Percentiles rank a stretch among this genome's conserved stretches.
Conservation (phyloP, 2,797 vertebrate genomes). For the Ctenochaetus hawaiiensis region DNA sequence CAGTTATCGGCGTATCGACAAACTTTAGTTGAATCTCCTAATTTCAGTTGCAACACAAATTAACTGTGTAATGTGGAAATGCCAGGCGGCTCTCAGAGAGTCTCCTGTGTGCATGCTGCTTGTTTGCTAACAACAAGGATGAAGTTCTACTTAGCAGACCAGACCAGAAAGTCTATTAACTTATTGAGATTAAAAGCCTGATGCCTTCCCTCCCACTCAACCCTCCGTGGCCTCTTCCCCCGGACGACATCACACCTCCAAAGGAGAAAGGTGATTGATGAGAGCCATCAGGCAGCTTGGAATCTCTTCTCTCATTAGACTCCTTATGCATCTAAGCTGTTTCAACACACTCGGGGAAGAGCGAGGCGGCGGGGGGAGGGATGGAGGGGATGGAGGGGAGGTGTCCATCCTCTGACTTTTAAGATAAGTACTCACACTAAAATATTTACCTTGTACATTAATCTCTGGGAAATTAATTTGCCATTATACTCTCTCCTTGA, state of each 20-base stretch:
- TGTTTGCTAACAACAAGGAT: slow-evolving; percentile 73
- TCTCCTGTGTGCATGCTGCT: slow-evolving; percentile 55
- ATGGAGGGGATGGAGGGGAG: slow-evolving; percentile 30
- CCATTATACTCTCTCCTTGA: slow-evolving; percentile 58
- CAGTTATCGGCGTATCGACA: slow-evolving; percentile 61
- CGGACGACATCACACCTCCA: slow-evolving; percentile 79
- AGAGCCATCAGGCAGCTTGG: slow-evolving; percentile 84
- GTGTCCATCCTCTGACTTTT: slow-evolving; percentile 65
- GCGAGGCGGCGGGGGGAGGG: slow-evolving; percentile 11
- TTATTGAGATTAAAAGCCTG: slow-evolving; percentile 88
- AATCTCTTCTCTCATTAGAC: slow-evolving; percentile 87
- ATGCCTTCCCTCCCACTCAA: slow-evolving; percentile 70
- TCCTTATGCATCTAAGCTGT: slow-evolving; percentile 74
- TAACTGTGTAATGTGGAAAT: slow-evolving; percentile 65
- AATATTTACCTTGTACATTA: slow-evolving; percentile 78
- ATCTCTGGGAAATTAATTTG: slow-evolving; percentile 78
- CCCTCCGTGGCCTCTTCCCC: slow-evolving; percentile 53
- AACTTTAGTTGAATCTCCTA: slow-evolving; percentile 59
- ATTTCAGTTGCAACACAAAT: slow-evolving; percentile 64
- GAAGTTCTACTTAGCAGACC: slow-evolving; percentile 71
- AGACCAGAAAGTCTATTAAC: slow-evolving; percentile 84
- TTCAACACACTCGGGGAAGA: slow-evolving; percentile 56
- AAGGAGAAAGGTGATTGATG: slow-evolving; percentile 87
- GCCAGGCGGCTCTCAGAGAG: slow-evolving; percentile 48
- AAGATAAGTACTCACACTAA: slow-evolving; percentile 79